Evolutionary conservation across 1,140 invertebrate genomes (phyloP).

Genomic region (Drosophila carrolli): DNA sequence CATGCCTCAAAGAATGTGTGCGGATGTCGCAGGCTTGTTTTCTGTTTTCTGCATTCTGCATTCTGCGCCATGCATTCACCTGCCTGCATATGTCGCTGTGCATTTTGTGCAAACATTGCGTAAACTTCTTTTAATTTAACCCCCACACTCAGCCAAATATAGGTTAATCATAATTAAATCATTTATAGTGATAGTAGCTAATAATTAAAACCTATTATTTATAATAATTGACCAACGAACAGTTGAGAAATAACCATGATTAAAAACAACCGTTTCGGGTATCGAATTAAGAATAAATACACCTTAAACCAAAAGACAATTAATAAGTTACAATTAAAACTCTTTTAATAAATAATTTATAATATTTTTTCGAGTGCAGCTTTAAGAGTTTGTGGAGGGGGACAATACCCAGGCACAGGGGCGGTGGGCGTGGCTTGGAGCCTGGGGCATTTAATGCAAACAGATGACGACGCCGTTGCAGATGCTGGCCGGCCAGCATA

Average conservation of each 20-base stretch:
- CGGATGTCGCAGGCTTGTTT: slow-evolving; percentile 26
- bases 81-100: slow-evolving; percentile 67
- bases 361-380: background rate
- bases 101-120: slow-evolving; percentile 80
- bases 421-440: slow-evolving; percentile 19
- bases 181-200: too few relatives aligned
- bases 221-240: too few relatives aligned
- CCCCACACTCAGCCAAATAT: slow-evolving; percentile 4
- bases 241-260: too few relatives aligned
- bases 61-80: slow-evolving; percentile 22
- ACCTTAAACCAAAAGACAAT: too few relatives aligned
- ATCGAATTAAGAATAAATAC: too few relatives aligned
- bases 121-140: slow-evolving; percentile 79
- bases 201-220: too few relatives aligned
- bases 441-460: slow-evolving; percentile 61
- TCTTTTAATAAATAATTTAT: background rate
- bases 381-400: background rate
- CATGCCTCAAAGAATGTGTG: slow-evolving; percentile 45
- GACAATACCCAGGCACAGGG: background rate
- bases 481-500: slow-evolving; percentile 11
- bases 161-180: background rate
- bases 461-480: slow-evolving; percentile 35
- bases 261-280: too few relatives aligned
- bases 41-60: slow-evolving; percentile 1
- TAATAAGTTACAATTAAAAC: too few relatives aligned